These are phyloP conservation scores for Larimichthys polyactis DNA, from an alignment of 2,113 vertebrate genomes.

Conservation along the genomic window DNA sequence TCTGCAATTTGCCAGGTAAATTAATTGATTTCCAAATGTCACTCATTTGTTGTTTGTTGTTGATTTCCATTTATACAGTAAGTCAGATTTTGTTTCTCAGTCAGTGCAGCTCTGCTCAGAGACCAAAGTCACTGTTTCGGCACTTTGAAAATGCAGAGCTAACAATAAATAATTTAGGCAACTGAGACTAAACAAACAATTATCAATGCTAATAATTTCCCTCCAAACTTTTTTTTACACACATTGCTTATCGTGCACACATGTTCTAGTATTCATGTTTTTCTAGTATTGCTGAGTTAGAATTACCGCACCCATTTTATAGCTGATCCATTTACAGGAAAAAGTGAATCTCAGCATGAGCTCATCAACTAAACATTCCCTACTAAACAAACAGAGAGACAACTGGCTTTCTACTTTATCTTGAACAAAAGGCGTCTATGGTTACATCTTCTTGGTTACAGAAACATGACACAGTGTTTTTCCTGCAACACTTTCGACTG, in stretches of 20 bases:
- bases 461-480: constrained; percentile 84
- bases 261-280: constrained; percentile 12
- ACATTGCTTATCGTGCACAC: constrained; percentile 27
- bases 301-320: constrained; percentile 18
- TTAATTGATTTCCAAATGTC: constrained; percentile 48
- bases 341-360: constrained; percentile 65
- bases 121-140: constrained; percentile 30
- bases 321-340: constrained; percentile 52
- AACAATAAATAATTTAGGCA: constrained; percentile 41
- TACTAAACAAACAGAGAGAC: constrained; percentile 67
- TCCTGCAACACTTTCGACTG: constrained; percentile 73
- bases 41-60: constrained; percentile 19
- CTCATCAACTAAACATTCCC: constrained; percentile 71
- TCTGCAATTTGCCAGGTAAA: constrained; percentile 1
- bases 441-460: constrained; percentile 81
- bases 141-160: constrained; percentile 36
- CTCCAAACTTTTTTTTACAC: constrained; percentile 40
- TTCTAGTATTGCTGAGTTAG: constrained; percentile 43
- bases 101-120: constrained; percentile 3
- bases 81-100: constrained; percentile 21
- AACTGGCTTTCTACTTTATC: constrained; percentile 64
- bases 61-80: background rate
- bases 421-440: constrained; percentile 75
- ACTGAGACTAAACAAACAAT: constrained; percentile 41
- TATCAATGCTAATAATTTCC: constrained; percentile 55